A percentile compares a stretch with the other conserved stretches of the same genome.
Conservation (phyloP, 2,113 vertebrate species). For the Mustela nigripes region DNA sequence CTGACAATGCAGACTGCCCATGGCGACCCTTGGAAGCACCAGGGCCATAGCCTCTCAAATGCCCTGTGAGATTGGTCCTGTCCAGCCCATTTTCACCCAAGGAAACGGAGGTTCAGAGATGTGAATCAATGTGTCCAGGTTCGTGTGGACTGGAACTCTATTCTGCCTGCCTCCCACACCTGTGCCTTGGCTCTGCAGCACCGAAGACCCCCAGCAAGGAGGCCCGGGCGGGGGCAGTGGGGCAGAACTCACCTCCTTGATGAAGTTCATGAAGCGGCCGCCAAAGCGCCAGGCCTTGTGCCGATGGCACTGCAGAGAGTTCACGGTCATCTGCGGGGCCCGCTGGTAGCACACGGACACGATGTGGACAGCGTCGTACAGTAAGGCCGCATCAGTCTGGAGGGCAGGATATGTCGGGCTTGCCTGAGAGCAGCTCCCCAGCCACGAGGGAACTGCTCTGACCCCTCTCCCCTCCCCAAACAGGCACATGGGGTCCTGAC, state of each 20-base stretch:
- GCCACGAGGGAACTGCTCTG: background rate
- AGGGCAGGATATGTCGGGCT: conserved; percentile 87
- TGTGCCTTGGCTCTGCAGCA: background rate
- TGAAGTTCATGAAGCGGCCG: conserved; percentile 98
- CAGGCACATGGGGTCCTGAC: background rate
- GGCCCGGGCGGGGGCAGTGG: rapidly evolving
- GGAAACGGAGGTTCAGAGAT: background rate
- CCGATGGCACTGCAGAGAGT: conserved; percentile 98
- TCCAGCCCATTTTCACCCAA: background rate
- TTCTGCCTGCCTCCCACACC: background rate
- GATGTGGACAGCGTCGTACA: conserved; percentile 98
- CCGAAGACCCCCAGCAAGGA: rapidly evolving
- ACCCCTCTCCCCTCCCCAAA: background rate
- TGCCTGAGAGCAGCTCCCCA: background rate
- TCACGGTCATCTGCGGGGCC: conserved; percentile 98
- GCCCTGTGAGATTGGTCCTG: background rate
- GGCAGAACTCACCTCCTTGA: conserved; percentile 95
- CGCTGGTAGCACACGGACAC: conserved; percentile 99
- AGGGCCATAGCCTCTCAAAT: background rate
- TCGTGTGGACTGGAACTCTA: background rate
- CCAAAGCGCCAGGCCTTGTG: conserved; percentile 99
- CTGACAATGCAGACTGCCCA: too few species aligned
- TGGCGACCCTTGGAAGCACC: background rate
- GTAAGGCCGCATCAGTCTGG: conserved; percentile 98
- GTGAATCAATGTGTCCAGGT: background rate